These are phyloP conservation scores for Protaetia brevitarsis DNA, from an alignment of 1,140 invertebrate genomes.

Conservation along the genomic window DNA sequence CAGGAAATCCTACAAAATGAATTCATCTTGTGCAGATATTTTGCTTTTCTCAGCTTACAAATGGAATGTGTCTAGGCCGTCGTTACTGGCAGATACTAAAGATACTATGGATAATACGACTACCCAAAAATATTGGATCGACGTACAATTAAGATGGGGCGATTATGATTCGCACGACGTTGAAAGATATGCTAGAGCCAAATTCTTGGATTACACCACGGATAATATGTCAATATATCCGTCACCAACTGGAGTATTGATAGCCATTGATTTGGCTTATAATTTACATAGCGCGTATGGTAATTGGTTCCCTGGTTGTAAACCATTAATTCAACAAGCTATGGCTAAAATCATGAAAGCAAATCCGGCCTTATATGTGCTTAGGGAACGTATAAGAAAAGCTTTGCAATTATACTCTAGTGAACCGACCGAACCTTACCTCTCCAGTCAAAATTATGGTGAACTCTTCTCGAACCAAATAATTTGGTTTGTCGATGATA, in stretches of 20 bases:
- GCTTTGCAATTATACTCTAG: constrained; percentile 97
- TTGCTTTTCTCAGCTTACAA: constrained; percentile 98
- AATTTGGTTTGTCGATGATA: constrained; percentile 99
- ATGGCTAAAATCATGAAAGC: constrained; percentile 99
- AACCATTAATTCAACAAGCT: constrained; percentile 97
- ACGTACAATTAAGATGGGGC: constrained; percentile 98
- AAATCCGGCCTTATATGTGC: constrained; percentile 97
- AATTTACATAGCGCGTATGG: constrained; percentile 98
- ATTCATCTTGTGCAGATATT: constrained; percentile 98
- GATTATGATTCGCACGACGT: constrained; percentile 99
- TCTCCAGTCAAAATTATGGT: constrained; percentile 99
- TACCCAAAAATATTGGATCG: constrained; percentile 99
- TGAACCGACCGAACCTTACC: constrained; percentile 98
- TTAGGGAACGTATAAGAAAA: constrained; percentile 96
- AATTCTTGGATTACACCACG: constrained; percentile 99
- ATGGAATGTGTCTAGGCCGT: constrained; percentile 97
- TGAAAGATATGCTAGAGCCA: constrained; percentile 95
- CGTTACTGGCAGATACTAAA: constrained; percentile 94
- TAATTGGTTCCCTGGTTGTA: constrained; percentile 99
- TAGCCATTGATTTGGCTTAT: constrained; percentile 97
- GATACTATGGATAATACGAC: constrained; percentile 99
- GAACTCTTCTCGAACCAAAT: constrained; percentile 99
- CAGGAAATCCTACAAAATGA: constrained; percentile 99
- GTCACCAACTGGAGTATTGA: constrained; percentile 94
- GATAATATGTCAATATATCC: constrained; percentile 99